phyloP scores from a whole-genome alignment of 2,888 invertebrate genomes.

The Peribatodes rhomboidaria region DNA sequence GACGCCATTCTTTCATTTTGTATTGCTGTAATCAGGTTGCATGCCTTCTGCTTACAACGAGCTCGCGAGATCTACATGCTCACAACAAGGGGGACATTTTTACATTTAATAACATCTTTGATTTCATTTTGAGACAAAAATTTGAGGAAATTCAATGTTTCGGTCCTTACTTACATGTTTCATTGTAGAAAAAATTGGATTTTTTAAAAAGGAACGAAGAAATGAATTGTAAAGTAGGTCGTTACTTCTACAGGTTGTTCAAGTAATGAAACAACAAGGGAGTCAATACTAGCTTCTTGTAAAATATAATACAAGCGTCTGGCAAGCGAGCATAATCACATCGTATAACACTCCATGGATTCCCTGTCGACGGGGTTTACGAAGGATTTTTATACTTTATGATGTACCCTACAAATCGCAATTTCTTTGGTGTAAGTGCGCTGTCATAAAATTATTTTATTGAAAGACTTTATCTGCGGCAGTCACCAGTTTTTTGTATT shows the following conservation, averaged over 20 bases:
- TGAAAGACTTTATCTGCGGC: constrained; percentile 48
- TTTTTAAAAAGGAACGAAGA: background rate
- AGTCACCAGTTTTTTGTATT: constrained; percentile 37
- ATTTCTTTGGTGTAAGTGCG: constrained; percentile 35
- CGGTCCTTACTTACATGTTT: no score
- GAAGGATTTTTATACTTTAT: constrained; percentile 45
- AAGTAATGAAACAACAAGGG: background rate
- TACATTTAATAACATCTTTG: background rate
- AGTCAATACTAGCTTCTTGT: constrained; percentile 1
- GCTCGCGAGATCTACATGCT: constrained; percentile 1
- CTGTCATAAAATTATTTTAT: constrained; percentile 38
- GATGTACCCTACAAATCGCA: constrained; percentile 45
- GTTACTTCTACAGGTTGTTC: no score
- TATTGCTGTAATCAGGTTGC: constrained; percentile 13
- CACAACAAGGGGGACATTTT: background rate
- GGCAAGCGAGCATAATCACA: constrained; percentile 38
- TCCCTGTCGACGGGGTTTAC: constrained; percentile 38
- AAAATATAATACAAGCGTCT: constrained; percentile 33
- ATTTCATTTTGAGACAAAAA: no score
- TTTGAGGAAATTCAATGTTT: no score
- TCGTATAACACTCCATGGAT: constrained; percentile 42
- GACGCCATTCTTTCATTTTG: constrained; percentile 19
- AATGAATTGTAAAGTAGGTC: background rate
- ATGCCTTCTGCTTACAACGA: constrained; percentile 9
- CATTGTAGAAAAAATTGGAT: no score